A percentile compares a stretch with the other conserved stretches of the same genome.
Conservation (phyloP, 2,888 invertebrate genomes). For the Apodemia zela region DNA sequence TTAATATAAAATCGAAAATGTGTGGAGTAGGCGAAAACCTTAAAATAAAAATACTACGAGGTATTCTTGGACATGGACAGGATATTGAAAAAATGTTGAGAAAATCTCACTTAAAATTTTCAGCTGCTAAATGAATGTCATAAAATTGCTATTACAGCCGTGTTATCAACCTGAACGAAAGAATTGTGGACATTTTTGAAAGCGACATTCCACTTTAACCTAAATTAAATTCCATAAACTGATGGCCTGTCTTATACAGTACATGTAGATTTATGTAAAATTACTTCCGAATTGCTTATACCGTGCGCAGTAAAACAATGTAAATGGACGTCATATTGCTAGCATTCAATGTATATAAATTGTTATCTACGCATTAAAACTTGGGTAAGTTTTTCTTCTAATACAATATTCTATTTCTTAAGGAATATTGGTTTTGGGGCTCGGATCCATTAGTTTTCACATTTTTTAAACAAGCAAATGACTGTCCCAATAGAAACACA, state of each 20-base stretch:
- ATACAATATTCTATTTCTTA: too few species aligned
- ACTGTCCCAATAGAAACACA: too few species aligned
- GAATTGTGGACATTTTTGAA: background rate
- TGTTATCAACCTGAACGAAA: conserved; percentile 4
- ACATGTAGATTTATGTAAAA: background rate
- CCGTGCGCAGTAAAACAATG: background rate
- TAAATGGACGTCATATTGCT: background rate
- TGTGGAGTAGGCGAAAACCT: too few species aligned
- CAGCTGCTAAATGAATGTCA: conserved; percentile 2
- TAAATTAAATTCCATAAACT: conserved; percentile 4
- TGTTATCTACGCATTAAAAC: too few species aligned
- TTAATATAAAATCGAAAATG: too few species aligned
- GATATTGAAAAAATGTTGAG: too few species aligned
- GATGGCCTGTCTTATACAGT: background rate
- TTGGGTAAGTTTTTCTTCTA: too few species aligned
- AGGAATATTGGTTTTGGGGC: too few species aligned
- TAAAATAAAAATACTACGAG: too few species aligned
- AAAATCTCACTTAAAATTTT: background rate
- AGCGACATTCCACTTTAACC: background rate
- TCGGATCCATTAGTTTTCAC: too few species aligned
- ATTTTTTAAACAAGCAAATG: too few species aligned
- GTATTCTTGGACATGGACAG: too few species aligned
- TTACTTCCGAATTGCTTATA: background rate
- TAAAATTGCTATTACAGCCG: conserved; percentile 3
- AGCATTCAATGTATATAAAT: background rate